Base-by-base conservation (phyloP, 2,113 vertebrate genomes). In the Fulica atra region DNA sequence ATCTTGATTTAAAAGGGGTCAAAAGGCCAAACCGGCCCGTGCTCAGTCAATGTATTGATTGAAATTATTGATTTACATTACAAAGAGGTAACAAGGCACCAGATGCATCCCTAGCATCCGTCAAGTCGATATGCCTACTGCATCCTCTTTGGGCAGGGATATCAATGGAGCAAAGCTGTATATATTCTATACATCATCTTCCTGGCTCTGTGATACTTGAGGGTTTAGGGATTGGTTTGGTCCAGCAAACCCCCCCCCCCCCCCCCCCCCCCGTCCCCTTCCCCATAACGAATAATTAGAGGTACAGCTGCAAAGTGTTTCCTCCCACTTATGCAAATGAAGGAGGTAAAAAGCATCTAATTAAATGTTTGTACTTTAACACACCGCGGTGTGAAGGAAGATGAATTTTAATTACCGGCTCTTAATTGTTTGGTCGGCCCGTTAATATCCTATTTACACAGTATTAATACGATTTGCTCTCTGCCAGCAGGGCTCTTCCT, bases 351-450 rank as follows among this genome's bases (percentile, higher is more conserved):
- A 96, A 96, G 97, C 93, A 53, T 82, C 92, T 98, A 98, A 98
- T 98, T 96, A 98, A 98, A 96, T 96, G 97, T 98, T 98, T 97
- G 97, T 97, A 92, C 96, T 97, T 98, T 96, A 97, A 95, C 95
- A 90, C 93, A 40, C 88, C 59, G 77, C 44, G 1, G 92, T 95
- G 92, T 72, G 88, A 97, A 96, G 93, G 96, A 97, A 97, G 97
- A 97, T 96, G 97, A 97, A 97, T 98, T 98, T 98, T 98, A 98
- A 98, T 98, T 98, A 98, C 96, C 38, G 96, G 97, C 96, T 97
- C 92, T 96, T 98, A 98, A 98, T 98, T 98, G 97, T 97, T 96
- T 95, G 97, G 97, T 97, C 69, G 61, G 97, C 91, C 95, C 38
- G 94, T 97, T 98, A 97, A 98, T 96, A 93, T 95, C 95, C 91